Conservation (phyloP, 2,113 vertebrate species). For the Numida meleagris region DNA sequence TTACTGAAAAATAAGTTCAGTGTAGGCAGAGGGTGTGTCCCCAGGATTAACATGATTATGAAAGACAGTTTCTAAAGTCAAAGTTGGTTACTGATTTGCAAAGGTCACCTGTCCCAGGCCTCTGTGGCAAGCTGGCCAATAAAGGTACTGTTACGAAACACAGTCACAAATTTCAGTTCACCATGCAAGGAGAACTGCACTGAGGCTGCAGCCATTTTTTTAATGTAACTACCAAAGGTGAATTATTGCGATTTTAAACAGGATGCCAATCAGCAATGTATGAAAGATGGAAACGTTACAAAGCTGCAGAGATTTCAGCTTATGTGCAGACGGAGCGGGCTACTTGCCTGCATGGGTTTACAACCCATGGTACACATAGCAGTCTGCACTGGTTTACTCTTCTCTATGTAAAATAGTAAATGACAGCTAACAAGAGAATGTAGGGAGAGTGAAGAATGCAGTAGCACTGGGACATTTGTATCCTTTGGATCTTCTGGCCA, state of each 20-base stretch:
- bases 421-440: background rate
- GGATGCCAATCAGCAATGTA: background rate
- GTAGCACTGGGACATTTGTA: background rate
- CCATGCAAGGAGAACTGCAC: background rate
- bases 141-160: constrained; percentile 27
- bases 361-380: background rate
- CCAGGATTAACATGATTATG: background rate
- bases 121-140: background rate
- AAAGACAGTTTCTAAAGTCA: constrained; percentile 33
- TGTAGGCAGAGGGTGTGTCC: background rate
- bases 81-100: constrained; percentile 56
- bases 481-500: background rate
- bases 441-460: background rate
- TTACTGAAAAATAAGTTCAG: background rate
- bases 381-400: background rate
- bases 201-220: background rate
- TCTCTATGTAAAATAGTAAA: background rate
- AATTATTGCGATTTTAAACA: background rate
- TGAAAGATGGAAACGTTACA: background rate
- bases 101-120: constrained; percentile 29
- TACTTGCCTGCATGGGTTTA: rapidly evolving
- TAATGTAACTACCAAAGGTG: background rate
- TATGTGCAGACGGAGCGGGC: rapidly evolving
- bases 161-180: background rate
- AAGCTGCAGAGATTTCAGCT: background rate